Conservation (phyloP, 2,797 vertebrate species). For the Melanogrammus aeglefinus region DNA sequence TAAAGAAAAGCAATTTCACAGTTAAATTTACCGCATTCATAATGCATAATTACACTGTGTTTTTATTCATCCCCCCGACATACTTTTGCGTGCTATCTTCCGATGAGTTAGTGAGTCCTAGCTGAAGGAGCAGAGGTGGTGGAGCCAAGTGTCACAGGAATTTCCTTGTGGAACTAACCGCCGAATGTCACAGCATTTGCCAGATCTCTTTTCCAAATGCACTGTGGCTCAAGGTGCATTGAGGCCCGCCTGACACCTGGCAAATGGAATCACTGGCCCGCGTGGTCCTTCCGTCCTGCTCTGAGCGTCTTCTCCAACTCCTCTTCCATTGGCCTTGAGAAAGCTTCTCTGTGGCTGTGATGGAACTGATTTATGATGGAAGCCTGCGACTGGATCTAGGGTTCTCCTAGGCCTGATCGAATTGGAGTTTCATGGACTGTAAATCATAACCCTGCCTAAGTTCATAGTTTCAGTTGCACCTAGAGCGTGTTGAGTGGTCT, state of each 20-base stretch:
- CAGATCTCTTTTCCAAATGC: conserved; percentile 32
- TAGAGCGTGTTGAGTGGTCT: no score
- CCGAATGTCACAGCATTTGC: conserved; percentile 6
- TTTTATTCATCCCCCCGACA: conserved; percentile 6
- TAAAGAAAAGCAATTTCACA: not conserved
- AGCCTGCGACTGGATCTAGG: no score
- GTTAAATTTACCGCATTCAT: conserved; percentile 7
- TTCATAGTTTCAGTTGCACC: no score
- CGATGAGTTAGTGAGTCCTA: conserved; percentile 13
- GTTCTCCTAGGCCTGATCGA: no score
- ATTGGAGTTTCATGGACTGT: not conserved
- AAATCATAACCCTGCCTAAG: not conserved
- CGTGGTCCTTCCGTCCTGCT: conserved; percentile 27
- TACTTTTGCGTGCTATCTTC: not conserved
- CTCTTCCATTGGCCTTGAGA: not conserved
- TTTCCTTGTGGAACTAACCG: conserved; percentile 13
- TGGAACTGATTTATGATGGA: not conserved
- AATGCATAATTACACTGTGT: not conserved
- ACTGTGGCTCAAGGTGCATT: conserved; percentile 33
- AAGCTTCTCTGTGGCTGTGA: not conserved
- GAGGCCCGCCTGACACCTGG: conserved; percentile 29
- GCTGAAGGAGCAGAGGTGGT: conserved; percentile 1
- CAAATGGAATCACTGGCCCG: conserved; percentile 45
- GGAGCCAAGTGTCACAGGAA: conserved; percentile 17
- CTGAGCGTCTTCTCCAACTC: conserved; percentile 22